These are phyloP conservation scores for Calonectris borealis DNA, from an alignment of 2,113 vertebrate species.

Conservation along the genomic window DNA sequence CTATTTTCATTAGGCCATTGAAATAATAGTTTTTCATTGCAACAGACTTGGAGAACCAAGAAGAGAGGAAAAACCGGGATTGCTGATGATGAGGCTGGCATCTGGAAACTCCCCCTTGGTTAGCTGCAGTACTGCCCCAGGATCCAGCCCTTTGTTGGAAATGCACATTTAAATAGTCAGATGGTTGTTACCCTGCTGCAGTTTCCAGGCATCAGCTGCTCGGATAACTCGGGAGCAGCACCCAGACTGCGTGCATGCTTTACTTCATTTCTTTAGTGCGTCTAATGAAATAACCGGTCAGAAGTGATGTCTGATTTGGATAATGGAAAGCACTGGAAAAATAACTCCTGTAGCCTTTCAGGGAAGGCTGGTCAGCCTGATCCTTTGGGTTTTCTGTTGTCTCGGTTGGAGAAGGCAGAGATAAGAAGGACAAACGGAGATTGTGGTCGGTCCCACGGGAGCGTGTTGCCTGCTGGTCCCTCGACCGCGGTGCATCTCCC, in stretches of 20 bases:
- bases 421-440: not conserved
- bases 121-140: not conserved
- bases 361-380: not conserved
- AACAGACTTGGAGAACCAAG: not conserved
- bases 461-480: not conserved
- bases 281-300: not conserved
- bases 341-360: too few species aligned
- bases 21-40: not conserved
- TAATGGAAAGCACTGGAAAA: not conserved
- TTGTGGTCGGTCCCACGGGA: accelerated
- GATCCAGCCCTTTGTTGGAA: not conserved
- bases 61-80: too few species aligned
- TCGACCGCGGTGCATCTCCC: accelerated
- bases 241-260: accelerated
- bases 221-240: accelerated
- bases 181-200: not conserved
- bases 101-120: accelerated
- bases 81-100: not conserved
- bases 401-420: not conserved
- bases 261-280: not conserved
- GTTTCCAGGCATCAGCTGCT: not conserved
- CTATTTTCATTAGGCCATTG: not conserved
- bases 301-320: not conserved
- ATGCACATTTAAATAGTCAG: not conserved
- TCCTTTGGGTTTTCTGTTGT: not conserved